Evolutionary conservation across 2,113 vertebrate species (phyloP).

Genomic region (Vulpes vulpes): DNA sequence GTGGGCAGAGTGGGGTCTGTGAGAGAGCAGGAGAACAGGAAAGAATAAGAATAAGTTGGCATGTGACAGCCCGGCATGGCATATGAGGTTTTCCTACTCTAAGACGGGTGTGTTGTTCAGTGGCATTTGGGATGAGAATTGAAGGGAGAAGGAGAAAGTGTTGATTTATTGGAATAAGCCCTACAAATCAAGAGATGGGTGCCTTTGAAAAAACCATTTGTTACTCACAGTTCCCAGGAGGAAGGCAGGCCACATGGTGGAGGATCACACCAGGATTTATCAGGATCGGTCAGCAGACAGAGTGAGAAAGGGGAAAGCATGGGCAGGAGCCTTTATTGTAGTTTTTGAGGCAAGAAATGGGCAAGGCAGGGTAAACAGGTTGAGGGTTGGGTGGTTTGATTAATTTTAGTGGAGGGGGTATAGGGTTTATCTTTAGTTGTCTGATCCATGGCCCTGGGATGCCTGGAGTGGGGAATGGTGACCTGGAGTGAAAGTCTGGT

Average conservation of each 20-base stretch:
- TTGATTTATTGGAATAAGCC: not conserved
- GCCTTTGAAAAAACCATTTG: not conserved
- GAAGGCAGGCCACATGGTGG: rapidly evolving
- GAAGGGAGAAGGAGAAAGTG: not conserved
- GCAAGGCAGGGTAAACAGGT: not conserved
- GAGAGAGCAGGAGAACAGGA: not conserved
- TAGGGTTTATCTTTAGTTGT: not conserved
- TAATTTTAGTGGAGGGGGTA: not conserved
- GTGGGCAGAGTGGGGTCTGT: not conserved
- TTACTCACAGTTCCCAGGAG: not conserved
- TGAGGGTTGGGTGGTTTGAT: not conserved
- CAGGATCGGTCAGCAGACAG: not conserved
- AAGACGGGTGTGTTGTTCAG: not conserved
- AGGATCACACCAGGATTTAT: not conserved
- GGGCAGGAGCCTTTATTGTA: not conserved
- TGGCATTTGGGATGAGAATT: not conserved
- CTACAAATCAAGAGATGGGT: not conserved
- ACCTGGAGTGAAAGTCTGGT: not conserved
- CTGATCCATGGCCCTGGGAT: not conserved
- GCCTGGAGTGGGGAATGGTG: too few relatives aligned
- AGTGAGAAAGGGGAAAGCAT: not conserved
- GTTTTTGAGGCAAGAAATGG: not conserved
- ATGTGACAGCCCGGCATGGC: not conserved
- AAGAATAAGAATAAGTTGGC: not conserved
- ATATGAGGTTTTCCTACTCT: not conserved